phyloP scores from a whole-genome alignment of 2,797 vertebrate species.

The Anguilla marmorata region DNA sequence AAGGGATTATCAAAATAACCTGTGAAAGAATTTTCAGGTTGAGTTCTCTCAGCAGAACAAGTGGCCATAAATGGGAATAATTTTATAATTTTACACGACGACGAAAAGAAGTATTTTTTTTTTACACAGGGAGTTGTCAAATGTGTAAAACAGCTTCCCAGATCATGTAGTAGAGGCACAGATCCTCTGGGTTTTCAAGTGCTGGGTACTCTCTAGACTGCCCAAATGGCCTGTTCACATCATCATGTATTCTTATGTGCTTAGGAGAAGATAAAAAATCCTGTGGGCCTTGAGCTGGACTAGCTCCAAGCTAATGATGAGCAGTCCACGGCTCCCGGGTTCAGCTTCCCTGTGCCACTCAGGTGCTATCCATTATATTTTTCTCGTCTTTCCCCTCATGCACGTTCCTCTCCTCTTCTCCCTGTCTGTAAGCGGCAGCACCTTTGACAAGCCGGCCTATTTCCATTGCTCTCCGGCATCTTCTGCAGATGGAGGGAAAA shows the following conservation, averaged over 20 bases:
- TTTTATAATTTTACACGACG: neutral
- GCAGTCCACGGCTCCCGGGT: conserved; percentile 57
- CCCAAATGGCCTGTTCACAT: neutral
- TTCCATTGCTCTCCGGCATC: neutral
- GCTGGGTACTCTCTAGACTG: neutral
- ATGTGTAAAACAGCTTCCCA: conserved; percentile 7
- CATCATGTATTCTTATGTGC: neutral
- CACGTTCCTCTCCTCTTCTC: neutral
- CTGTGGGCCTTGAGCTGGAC: conserved; percentile 34
- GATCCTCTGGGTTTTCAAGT: neutral
- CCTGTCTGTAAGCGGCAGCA: neutral
- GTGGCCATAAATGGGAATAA: neutral
- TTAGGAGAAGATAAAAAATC: conserved; percentile 1
- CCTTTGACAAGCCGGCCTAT: neutral
- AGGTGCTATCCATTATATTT: conserved; percentile 63
- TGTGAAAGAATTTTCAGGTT: neutral
- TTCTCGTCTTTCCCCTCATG: conserved; percentile 57
- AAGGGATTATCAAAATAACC: neutral
- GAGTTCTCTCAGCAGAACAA: neutral
- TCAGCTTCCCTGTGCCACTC: conserved; percentile 57
- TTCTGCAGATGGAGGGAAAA: neutral
- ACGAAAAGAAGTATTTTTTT: neutral
- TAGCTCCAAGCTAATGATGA: conserved; percentile 59
- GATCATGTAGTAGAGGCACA: neutral
- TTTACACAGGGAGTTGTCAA: neutral